Conservation (phyloP, 2,113 vertebrate species). For the Periophthalmodon schlosseri region DNA sequence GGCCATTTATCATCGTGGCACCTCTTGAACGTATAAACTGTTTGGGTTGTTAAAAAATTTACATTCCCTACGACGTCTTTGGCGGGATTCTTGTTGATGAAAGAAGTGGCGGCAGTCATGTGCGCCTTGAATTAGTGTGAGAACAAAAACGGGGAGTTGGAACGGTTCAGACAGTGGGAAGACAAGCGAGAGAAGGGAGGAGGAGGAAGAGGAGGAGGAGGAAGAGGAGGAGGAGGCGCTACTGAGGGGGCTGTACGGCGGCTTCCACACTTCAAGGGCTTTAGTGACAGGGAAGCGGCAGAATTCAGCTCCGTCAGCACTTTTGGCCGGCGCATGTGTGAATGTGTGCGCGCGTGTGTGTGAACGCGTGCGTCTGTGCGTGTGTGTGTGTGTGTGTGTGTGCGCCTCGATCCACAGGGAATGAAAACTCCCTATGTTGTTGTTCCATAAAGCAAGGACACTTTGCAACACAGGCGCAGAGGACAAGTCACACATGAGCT, state of each 20-base stretch:
- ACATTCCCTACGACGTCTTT: constrained; percentile 51
- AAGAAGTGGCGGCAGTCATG: constrained; percentile 51
- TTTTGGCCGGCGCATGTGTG: constrained; percentile 39
- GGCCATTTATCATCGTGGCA: constrained; percentile 49
- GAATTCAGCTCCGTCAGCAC: constrained; percentile 68
- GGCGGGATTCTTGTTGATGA: constrained; percentile 36
- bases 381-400: constrained; percentile 33
- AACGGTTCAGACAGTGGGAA: constrained; percentile 20
- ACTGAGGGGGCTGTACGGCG: constrained; percentile 60
- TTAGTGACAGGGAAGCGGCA: constrained; percentile 65
- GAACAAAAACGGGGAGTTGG: constrained; percentile 42
- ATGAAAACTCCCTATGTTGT: constrained; percentile 62
- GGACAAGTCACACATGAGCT: constrained; percentile 53
- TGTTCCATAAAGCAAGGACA: constrained; percentile 70
- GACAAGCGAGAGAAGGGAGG: background rate
- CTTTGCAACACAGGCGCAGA: constrained; percentile 47
- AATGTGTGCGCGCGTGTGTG: constrained; percentile 40
- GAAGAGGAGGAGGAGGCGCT: constrained; percentile 26
- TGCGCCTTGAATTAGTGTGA: constrained; percentile 50
- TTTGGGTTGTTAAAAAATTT: constrained; percentile 52
- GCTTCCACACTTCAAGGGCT: constrained; percentile 75
- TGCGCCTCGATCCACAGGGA: constrained; percentile 62
- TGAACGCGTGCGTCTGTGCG: too few relatives aligned
- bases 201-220: constrained; percentile 23
- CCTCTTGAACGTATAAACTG: constrained; percentile 40